Conservation (phyloP, 1,140 invertebrate species). For the Hylaeus anthracinus region DNA sequence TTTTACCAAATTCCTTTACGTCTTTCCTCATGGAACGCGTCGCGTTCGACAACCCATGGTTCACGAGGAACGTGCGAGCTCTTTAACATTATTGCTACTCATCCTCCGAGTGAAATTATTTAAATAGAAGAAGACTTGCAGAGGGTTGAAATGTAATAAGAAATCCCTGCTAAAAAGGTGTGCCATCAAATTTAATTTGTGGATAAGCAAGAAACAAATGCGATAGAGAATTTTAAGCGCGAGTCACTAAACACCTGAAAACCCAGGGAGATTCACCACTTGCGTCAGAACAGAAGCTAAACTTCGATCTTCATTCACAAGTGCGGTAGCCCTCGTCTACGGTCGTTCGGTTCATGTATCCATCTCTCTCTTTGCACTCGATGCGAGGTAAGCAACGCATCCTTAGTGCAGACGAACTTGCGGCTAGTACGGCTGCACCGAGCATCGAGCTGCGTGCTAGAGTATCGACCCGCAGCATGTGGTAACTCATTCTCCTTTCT, state of each 20-base stretch:
- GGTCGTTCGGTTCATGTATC: neutral
- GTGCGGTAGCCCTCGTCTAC: constrained; percentile 4
- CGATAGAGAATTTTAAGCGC: too few relatives aligned
- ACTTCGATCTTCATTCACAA: constrained; percentile 55
- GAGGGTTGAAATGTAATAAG: too few relatives aligned
- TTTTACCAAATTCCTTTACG: too few relatives aligned
- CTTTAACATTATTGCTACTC: too few relatives aligned
- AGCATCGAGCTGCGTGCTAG: constrained; percentile 57
- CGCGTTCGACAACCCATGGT: too few relatives aligned
- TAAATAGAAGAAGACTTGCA: too few relatives aligned
- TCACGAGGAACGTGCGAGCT: too few relatives aligned
- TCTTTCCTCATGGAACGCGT: too few relatives aligned
- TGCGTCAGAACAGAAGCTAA: constrained; percentile 27
- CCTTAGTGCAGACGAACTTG: constrained; percentile 64
- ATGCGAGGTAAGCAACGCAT: neutral
- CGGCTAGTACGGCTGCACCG: constrained; percentile 19
- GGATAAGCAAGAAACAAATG: too few relatives aligned
- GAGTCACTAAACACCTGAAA: neutral
- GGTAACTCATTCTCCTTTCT: constrained; percentile 60
- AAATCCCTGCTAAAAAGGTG: too few relatives aligned
- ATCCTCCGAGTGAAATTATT: too few relatives aligned
- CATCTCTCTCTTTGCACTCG: constrained; percentile 8
- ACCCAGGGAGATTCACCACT: neutral
- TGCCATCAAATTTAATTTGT: too few relatives aligned
- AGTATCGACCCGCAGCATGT: constrained; percentile 73